phyloP scores from a whole-genome alignment of 2,888 invertebrate species.

The Cantharis nigra region DNA sequence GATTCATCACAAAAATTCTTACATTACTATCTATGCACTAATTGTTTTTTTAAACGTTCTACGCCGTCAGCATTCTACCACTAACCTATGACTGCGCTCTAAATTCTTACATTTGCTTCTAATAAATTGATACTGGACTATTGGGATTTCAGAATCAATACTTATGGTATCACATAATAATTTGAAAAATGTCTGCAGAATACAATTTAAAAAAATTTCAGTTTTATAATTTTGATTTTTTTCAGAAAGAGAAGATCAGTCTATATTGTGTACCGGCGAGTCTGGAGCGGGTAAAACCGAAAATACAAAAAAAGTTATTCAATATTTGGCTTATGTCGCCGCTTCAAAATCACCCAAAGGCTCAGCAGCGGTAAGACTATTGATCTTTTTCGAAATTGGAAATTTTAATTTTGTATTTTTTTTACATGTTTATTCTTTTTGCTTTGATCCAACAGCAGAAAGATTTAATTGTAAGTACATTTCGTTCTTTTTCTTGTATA shows the following conservation, averaged over 20 bases:
- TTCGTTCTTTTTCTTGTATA: not conserved
- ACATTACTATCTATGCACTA: no score
- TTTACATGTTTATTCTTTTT: conserved; percentile 47
- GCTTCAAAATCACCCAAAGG: conserved; percentile 95
- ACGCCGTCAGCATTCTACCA: no score
- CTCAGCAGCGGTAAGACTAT: conserved; percentile 79
- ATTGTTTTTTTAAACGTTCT: no score
- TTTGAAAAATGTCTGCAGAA: not conserved
- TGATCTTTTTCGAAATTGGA: not conserved
- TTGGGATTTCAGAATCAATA: no score
- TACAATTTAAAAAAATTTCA: not conserved
- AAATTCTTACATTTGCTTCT: no score
- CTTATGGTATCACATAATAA: not conserved
- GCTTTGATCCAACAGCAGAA: conserved; percentile 49
- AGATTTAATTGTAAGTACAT: conserved; percentile 57
- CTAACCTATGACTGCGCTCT: no score
- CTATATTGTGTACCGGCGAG: conserved; percentile 98
- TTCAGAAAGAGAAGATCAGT: conserved; percentile 98
- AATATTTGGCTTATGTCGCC: conserved; percentile 98
- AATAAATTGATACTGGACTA: no score
- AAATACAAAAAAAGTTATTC: conserved; percentile 99
- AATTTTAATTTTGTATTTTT: conserved; percentile 47
- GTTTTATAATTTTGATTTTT: conserved; percentile 44
- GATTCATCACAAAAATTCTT: no score
- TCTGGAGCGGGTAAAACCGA: conserved; percentile 99